phyloP scores from a whole-genome alignment of 1,140 invertebrate genomes.

The Hylyphantes graminicola region DNA sequence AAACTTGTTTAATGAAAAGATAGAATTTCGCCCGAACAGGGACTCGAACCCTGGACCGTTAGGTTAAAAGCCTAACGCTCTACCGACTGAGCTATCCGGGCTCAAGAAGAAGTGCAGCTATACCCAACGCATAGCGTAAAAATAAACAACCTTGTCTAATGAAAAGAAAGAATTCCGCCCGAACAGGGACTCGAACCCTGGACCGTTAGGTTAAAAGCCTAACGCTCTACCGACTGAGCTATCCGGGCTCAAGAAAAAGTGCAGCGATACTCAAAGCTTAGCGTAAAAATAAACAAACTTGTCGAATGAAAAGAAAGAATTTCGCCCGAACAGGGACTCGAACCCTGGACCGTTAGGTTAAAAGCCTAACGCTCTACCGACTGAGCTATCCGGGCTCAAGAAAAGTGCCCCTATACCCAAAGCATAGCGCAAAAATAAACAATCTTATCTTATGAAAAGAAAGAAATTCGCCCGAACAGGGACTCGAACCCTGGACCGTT shows the following conservation, averaged over 20 bases:
- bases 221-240: constrained; percentile 60
- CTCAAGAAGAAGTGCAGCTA: too few species aligned
- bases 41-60: constrained; percentile 58
- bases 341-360: constrained; percentile 60
- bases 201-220: constrained; percentile 60
- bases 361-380: constrained; percentile 60
- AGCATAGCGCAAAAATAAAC: too few species aligned
- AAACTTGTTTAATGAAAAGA: too few species aligned
- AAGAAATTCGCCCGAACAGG: constrained; percentile 56
- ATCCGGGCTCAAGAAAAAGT: constrained; percentile 56
- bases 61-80: constrained; percentile 59
- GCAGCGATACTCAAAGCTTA: too few species aligned
- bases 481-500: constrained; percentile 60
- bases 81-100: constrained; percentile 58
- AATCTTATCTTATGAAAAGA: too few species aligned
- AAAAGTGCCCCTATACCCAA: too few species aligned
- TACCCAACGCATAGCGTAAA: too few species aligned
- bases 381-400: constrained; percentile 58
- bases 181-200: constrained; percentile 60
- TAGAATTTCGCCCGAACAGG: constrained; percentile 53
- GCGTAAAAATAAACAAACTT: too few species aligned
- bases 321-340: constrained; percentile 59
- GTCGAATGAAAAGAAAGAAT: too few species aligned
- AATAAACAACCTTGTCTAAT: too few species aligned
- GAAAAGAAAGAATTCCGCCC: constrained; percentile 52